Evolutionary conservation across 2,113 vertebrate species (phyloP), one percentile per base, ranked within the genome.

Genomic region (Malurus alboscapulatus): DNA sequence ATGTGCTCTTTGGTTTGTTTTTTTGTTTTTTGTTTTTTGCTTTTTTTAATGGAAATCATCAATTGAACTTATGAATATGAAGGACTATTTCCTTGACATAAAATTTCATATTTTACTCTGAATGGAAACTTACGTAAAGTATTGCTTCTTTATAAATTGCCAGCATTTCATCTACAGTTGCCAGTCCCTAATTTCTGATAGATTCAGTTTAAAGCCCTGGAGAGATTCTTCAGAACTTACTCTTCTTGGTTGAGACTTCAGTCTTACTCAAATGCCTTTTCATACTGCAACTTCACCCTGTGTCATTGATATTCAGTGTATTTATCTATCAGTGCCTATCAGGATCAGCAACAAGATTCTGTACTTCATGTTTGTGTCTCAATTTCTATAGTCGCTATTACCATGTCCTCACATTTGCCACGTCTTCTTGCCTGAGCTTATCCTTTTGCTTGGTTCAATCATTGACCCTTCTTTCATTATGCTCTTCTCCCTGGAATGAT

Each of bases 371-470:
- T 38, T 63, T 80, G 16, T 77, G 9, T 75, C 19, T 74, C 40
- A 84, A 5, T 55, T 73, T 59, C 55, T 59, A 25, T 53, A 50
- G 42, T 73, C 10, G 11, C 12, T 84, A 4, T 44, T 79, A 32
- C 22, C 51, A 5, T 57, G 76, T 53, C 69, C 58, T 83, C 47
- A 36, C 16, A 59, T 82, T 82, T 90, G 2, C 32, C 1, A 1
- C 30, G n/a, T n/a, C 22, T 61, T 89, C 71, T 87, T 83, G 17
- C 29, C 62, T 85, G 75, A 84, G 13, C 25, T 50, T 53, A 61
- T 82, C 30, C 5, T 16, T 94, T 95, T 85, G 12, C 75, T 74
- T 73, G 11, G 50, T 87, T 88, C 74, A 57, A 66, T 84, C n/a
- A 65, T 51, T 54, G 30, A 50, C 6, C 21, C 17, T 79, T 67